Evolutionary conservation across 2,888 invertebrate genomes (phyloP).

Genomic region (Eudasyphora cyanicolor): DNA sequence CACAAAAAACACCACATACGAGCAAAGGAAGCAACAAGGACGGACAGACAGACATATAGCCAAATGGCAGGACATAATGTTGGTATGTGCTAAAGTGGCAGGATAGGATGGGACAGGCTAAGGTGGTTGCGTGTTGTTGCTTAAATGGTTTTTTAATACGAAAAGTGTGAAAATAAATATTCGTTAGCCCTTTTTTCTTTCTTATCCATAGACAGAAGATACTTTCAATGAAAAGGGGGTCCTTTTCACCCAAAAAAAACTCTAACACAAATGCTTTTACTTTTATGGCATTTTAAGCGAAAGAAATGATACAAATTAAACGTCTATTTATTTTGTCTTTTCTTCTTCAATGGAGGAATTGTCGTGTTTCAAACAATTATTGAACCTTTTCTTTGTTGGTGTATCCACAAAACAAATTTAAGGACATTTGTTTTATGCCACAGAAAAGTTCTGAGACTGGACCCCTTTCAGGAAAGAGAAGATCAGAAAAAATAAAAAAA

Average conservation of each 20-base stretch:
- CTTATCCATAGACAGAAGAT: conserved; percentile 5
- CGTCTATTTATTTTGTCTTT: conserved; percentile 56
- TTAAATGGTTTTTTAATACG: conserved; percentile 78
- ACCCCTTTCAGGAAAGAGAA: conserved; percentile 49
- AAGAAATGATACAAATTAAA: conserved; percentile 43
- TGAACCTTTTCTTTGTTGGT: conserved; percentile 41
- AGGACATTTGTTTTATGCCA: conserved; percentile 45
- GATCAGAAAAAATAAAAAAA: conserved; percentile 45
- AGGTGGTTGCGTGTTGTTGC: conserved; percentile 68
- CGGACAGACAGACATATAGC: background rate
- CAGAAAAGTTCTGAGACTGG: conserved; percentile 62
- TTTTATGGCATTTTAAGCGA: conserved; percentile 34
- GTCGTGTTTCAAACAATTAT: conserved; percentile 41
- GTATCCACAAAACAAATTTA: conserved; percentile 7
- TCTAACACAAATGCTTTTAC: background rate
- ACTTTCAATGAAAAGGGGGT: too few relatives aligned
- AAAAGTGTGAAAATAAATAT: conserved; percentile 69
- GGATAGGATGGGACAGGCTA: conserved; percentile 17
- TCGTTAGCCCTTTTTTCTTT: conserved; percentile 53
- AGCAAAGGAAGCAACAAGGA: conserved; percentile 8
- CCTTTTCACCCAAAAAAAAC: conserved; percentile 8
- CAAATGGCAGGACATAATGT: background rate
- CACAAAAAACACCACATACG: background rate
- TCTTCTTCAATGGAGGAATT: conserved; percentile 14
- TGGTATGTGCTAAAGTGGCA: background rate